Percentiles rank a stretch among this genome's conserved stretches.
phyloP scores from a whole-genome alignment of 92 coral and sea anemone species.

The Porites cylindrica region DNA sequence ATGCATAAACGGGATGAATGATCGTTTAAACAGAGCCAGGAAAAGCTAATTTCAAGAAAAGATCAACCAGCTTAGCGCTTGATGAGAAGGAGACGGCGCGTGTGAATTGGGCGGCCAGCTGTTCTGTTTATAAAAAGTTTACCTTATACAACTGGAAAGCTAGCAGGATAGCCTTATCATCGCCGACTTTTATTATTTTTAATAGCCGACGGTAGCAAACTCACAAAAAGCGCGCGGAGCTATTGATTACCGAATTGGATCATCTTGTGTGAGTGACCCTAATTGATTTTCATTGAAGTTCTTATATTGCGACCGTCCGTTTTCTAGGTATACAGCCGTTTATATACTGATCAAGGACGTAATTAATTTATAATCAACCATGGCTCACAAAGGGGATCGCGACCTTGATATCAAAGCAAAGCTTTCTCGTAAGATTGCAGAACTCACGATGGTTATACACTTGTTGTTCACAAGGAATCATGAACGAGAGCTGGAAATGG shows the following conservation, averaged over 20 bases:
- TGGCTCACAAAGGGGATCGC: constrained; percentile 68
- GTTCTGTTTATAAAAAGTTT: neutral
- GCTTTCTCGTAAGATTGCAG: constrained; percentile 96
- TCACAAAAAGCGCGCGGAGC: too few relatives aligned
- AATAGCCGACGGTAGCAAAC: neutral
- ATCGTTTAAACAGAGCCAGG: neutral
- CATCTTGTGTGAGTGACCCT: neutral
- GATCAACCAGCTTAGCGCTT: neutral
- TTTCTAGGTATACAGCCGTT: neutral
- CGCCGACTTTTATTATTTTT: neutral
- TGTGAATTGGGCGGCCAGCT: neutral
- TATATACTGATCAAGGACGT: neutral
- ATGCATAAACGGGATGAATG: constrained; percentile 3
- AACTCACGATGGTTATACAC: constrained; percentile 94
- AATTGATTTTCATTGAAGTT: neutral
- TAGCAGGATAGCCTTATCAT: neutral
- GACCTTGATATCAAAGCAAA: constrained; percentile 78
- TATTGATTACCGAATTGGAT: too few relatives aligned
- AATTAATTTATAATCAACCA: constrained; percentile 4
- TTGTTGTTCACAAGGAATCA: constrained; percentile 95
- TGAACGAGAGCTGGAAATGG: constrained; percentile 93
- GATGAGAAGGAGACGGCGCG: neutral
- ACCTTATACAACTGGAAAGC: neutral
- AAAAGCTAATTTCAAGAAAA: neutral
- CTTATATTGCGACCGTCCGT: neutral